phyloP scores from a whole-genome alignment of 1,140 invertebrate genomes.

The Drosophila pseudoananassae region DNA sequence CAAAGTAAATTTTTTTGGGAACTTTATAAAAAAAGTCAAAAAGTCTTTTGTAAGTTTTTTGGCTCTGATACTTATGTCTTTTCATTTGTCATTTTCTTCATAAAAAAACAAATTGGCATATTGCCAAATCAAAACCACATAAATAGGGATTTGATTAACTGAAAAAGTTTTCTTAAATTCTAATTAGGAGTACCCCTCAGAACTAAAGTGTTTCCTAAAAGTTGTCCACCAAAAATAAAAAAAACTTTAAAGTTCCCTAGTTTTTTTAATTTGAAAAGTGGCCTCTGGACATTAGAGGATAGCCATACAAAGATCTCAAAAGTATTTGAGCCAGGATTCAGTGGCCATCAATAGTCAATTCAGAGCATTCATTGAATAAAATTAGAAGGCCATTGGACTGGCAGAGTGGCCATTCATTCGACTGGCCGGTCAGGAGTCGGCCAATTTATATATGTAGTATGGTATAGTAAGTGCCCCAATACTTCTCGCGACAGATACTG shows the following conservation, averaged over 20 bases:
- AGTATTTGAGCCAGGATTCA: constrained; percentile 12
- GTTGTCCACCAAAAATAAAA: too few relatives aligned
- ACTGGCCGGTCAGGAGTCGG: constrained; percentile 59
- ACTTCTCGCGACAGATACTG: constrained; percentile 33
- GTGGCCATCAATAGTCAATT: constrained; percentile 45
- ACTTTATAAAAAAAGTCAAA: background rate
- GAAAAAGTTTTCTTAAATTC: background rate
- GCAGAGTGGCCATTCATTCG: constrained; percentile 46
- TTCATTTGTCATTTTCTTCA: background rate
- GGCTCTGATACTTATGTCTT: background rate
- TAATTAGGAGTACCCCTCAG: background rate
- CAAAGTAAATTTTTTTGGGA: too few relatives aligned
- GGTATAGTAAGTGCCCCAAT: background rate
- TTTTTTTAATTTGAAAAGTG: background rate
- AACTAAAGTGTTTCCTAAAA: background rate
- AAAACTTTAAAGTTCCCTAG: background rate
- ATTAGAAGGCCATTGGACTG: constrained; percentile 60
- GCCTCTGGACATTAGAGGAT: background rate
- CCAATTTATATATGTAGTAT: constrained; percentile 54
- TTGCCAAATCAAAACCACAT: background rate
- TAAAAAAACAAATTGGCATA: background rate
- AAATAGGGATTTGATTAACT: background rate
- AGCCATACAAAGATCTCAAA: background rate
- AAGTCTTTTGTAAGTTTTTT: background rate
- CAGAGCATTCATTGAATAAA: constrained; percentile 71